Evolutionary conservation across 2,888 invertebrate species (phyloP).

Genomic region (Drosophila neonasuta): DNA sequence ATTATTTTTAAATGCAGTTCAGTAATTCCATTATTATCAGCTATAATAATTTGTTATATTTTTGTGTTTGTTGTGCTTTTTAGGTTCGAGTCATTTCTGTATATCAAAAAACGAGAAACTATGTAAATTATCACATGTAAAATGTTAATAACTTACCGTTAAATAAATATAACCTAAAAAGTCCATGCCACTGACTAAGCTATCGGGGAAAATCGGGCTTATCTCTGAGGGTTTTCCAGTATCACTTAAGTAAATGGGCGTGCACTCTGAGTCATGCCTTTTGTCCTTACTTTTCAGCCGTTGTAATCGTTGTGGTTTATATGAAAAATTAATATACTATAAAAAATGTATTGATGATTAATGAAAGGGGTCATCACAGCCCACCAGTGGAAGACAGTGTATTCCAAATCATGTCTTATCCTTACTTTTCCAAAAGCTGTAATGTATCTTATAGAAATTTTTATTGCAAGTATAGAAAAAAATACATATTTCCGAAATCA

Average conservation of each 20-base stretch:
- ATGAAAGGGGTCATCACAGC: too few species aligned
- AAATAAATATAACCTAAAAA: constrained; percentile 75
- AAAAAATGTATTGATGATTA: too few species aligned
- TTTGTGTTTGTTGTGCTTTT: constrained; percentile 72
- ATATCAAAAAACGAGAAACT: constrained; percentile 29
- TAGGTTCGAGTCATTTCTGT: constrained; percentile 67
- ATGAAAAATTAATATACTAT: too few species aligned
- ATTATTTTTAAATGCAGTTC: constrained; percentile 68
- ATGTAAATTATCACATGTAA: constrained; percentile 70
- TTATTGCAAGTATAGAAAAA: constrained; percentile 3
- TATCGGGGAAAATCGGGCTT: background rate
- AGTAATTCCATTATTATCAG: constrained; percentile 64
- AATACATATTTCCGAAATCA: constrained; percentile 2
- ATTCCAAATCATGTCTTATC: background rate
- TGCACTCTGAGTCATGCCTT: too few species aligned
- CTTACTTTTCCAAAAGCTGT: background rate
- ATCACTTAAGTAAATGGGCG: background rate
- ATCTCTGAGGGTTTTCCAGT: background rate
- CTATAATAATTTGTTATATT: constrained; percentile 63
- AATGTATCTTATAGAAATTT: background rate
- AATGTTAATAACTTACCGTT: constrained; percentile 59
- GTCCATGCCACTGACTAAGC: constrained; percentile 13
- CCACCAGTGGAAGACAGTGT: too few species aligned
- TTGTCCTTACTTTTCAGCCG: too few species aligned
- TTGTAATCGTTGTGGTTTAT: too few species aligned